Evolutionary conservation across 2,113 vertebrate genomes (phyloP), one percentile per base, ranked within the genome.

Genomic region (Anolis sagrei): DNA sequence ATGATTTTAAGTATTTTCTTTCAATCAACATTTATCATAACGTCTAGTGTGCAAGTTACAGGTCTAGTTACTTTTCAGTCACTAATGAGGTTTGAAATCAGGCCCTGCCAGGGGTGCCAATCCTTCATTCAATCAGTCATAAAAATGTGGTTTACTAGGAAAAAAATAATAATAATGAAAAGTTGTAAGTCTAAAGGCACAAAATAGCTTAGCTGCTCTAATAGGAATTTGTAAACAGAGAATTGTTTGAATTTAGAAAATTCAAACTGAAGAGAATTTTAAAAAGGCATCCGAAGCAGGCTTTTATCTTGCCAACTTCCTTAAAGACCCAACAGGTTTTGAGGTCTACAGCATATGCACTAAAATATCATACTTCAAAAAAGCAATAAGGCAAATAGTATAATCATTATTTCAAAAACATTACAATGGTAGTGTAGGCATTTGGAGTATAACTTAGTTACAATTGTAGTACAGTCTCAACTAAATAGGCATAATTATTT

Each of bases 371-470:
- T 94, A 93, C 93, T 93, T 96, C 96, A 95, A 95, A 94, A 86
- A 95, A 95, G 96, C 95, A 95, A 93, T 97, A 97, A 98, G 97
- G 97, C 96, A 96, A 96, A 97, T 92, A 96, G 95, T 95, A 95
- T 96, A 95, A 84, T 95, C 92, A 93, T 94, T 95, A 93, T 94
- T 93, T 93, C 92, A 93, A 93, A 96, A 94, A 90, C 93, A 94
- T 97, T 96, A 96, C 95, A 97, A 96, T 96, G 94, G 94, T 96
- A 97, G 96, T 96, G 93, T 95, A 96, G 95, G 95, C 96, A 97
- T 97, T 97, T 92, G 95, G 90, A 95, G 94, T 95, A 95, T 93
- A 96, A 97, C 90, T 97, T 97, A 94, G 94, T 95, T 96, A 97
- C 93, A 96, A 96, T 92, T 25, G n/a, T 95, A 95, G 95, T 95